Conservation (phyloP, 1,140 invertebrate genomes). For the Linepithema humile region DNA sequence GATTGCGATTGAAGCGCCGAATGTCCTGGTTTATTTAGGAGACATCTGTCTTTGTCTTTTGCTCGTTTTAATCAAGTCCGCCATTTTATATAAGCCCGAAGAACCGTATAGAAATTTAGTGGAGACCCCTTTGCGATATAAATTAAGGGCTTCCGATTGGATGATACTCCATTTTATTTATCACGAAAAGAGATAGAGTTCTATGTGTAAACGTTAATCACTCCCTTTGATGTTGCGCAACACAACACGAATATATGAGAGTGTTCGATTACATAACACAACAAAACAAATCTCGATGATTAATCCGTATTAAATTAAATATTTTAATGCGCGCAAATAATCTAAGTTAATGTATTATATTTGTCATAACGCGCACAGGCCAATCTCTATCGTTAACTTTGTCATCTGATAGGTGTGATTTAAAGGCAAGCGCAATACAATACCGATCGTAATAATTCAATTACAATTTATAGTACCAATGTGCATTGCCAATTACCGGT, state of each 20-base stretch:
- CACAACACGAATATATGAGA: neutral
- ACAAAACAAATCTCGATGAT: neutral
- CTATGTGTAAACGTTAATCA: conserved; percentile 49
- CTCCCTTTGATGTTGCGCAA: conserved; percentile 43
- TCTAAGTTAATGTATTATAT: conserved; percentile 50
- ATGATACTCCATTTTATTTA: conserved; percentile 21
- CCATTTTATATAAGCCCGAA: neutral
- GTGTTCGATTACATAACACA: neutral
- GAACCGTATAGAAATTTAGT: conserved; percentile 26
- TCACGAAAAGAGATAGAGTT: conserved; percentile 27
- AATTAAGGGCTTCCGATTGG: conserved; percentile 4
- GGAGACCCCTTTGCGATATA: neutral
- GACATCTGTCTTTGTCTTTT: neutral
- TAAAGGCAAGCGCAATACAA: conserved; percentile 36
- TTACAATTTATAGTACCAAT: conserved; percentile 49
- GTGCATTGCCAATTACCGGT: conserved; percentile 40
- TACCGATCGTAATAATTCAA: conserved; percentile 33
- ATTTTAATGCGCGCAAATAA: conserved; percentile 24
- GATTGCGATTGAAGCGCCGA: neutral
- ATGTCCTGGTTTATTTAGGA: conserved; percentile 4
- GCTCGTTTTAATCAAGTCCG: conserved; percentile 41
- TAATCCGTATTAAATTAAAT: conserved; percentile 33
- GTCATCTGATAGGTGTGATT: conserved; percentile 41
- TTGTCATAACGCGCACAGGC: neutral
- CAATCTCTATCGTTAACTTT: conserved; percentile 48